Base-by-base conservation (phyloP, 2,113 vertebrate genomes). In the Polyodon spathula region DNA sequence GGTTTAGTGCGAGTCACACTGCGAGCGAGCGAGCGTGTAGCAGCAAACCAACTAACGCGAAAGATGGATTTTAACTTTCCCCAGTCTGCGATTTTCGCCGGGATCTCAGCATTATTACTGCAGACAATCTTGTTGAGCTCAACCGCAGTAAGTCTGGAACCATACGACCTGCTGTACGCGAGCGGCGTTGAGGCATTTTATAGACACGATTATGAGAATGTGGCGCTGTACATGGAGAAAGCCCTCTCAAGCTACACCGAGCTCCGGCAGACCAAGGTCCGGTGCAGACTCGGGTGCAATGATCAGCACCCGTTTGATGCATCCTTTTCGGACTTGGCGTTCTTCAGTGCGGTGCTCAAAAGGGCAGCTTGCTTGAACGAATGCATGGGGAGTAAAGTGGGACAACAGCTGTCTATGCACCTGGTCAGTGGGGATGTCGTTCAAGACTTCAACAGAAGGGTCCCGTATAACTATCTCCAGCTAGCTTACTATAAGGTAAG, bases 401-500 rank as follows among this genome's bases (percentile, higher is more conserved):
- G 89, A 2, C 52, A 67, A 6, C 80, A 74, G 27, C 27, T 27
- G 68, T 92, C 92, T 40, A 40, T 85, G 37, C 89, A 95, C 69
- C 84, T 74, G 67, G 83, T 86, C 69, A 89, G 86, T 56, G 90
- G 93, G 63, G 95, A 97, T 70, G 89, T 94, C 63, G 73, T 82
- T 46, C 88, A 92, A 16, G 95, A 97, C 66, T 98, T 98, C 84
- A 72, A 90, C 69, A 82, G 93, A 76, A 83, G 95, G 63, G 88
- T 90, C 71, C 95, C 95, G 15, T 98, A 97, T 88, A 96, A 92
- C 86, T 98, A 91, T 78, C 89, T 97, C 14, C 94, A 98, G 74
- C 79, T 92, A 17, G 92, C 92, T 0, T 97, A 98, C 84, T 78
- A 87, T 74, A 95, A 97, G 93, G 94, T 98, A 83, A 68, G 63